Conservation (phyloP, 2,797 vertebrate genomes). For the Pangasius larnaudii region DNA sequence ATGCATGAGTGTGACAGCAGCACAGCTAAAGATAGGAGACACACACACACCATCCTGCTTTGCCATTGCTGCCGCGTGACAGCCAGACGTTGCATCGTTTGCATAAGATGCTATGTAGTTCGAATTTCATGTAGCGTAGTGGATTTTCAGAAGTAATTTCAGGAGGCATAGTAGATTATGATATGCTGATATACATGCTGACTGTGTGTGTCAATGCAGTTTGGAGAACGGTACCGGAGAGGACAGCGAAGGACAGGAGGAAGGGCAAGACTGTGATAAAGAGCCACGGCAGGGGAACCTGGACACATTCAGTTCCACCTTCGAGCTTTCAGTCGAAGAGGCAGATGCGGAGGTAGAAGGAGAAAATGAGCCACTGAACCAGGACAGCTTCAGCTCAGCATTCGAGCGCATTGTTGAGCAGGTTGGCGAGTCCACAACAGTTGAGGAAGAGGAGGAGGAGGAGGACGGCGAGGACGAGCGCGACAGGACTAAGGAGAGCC, state of each 20-base stretch:
- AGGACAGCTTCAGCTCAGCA: conserved; percentile 90
- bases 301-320: conserved; percentile 80
- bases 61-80: conserved; percentile 17
- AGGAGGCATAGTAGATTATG: not conserved
- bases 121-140: not conserved
- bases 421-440: conserved; percentile 66
- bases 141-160: conserved; percentile 1
- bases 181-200: conserved; percentile 21
- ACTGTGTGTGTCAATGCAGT: conserved; percentile 61
- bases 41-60: conserved; percentile 17
- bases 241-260: conserved; percentile 65
- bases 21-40: conserved; percentile 53
- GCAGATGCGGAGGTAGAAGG: conserved; percentile 75
- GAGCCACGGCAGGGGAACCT: conserved; percentile 62
- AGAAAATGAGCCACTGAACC: conserved; percentile 73
- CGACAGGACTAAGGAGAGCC: conserved; percentile 81
- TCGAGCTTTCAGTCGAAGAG: conserved; percentile 78
- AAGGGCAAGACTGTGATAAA: conserved; percentile 61
- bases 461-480: conserved; percentile 70
- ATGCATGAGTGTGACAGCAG: conserved; percentile 53
- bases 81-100: conserved; percentile 33
- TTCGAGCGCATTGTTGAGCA: conserved; percentile 95
- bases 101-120: conserved; percentile 7
- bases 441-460: conserved; percentile 76
- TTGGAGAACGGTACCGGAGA: conserved; percentile 69